phyloP scores from a whole-genome alignment of 2,113 vertebrate species.

The Pontoporia blainvillei region DNA sequence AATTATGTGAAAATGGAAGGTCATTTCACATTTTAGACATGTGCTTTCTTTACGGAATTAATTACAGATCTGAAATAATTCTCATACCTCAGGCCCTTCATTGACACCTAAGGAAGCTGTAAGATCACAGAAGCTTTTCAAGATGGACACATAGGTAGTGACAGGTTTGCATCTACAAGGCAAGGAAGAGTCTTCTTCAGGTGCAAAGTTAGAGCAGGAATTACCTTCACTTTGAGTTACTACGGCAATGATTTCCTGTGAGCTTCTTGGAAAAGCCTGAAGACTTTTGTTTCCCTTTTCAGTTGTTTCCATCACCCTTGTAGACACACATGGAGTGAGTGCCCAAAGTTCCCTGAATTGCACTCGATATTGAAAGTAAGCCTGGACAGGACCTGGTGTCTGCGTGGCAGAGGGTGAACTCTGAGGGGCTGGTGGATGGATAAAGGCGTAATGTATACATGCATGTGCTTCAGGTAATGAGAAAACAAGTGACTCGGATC shows the following conservation, averaged over 20 bases:
- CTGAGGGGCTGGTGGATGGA: no score
- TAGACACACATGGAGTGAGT: neutral
- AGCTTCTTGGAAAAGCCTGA: neutral
- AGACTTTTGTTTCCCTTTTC: neutral
- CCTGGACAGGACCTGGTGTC: no score
- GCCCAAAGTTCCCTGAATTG: neutral
- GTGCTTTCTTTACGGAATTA: neutral
- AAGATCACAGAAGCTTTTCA: neutral
- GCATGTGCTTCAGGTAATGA: neutral
- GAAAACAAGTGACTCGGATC: neutral
- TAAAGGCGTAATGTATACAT: neutral
- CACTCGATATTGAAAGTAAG: neutral
- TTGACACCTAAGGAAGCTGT: neutral
- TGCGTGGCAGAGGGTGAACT: neutral
- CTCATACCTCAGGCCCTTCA: neutral
- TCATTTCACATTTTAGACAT: neutral
- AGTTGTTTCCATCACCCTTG: neutral
- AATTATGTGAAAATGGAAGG: conserved; percentile 28
- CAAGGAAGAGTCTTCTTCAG: neutral
- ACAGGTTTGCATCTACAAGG: accelerated
- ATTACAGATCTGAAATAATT: neutral
- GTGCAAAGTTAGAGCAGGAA: no score
- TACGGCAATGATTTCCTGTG: neutral
- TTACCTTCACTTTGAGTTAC: neutral
- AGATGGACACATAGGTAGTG: accelerated